Base-by-base conservation (phyloP, 2,888 invertebrate species). In the Stenichneumon culpator region DNA sequence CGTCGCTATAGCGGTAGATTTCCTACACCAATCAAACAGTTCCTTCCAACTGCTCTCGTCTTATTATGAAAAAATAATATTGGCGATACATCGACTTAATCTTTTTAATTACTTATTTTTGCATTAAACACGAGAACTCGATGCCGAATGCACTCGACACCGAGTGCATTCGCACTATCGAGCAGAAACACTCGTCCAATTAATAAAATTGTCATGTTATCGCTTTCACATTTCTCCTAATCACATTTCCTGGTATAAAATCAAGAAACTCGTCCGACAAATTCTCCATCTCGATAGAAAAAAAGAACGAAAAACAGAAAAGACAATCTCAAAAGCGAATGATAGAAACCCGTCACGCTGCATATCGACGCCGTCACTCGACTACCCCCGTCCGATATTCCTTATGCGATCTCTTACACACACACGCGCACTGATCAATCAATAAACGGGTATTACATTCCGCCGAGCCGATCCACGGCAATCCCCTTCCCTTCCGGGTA, bases 401-500 rank as follows among this genome's bases (percentile, higher is more conserved):
- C 68, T 72, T 25, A 57, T 60, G 57, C 65, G 67, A 84, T 80
- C 80, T 47, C 28, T 75, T 16, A 54, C 47, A 6, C 50, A 67
- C 57, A 65, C 78, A 32, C 47, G 16, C 57, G 67, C 57, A 70
- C 81, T 82, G 74, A 84, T 84, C 82, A 84, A 84, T 84, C 78
- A 82, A 82, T 79, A 65, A 82, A 79, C 65, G 68, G 69, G 73
- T 73, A 73, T 72, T 81, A 78, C 77, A 68, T 52, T 78, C 32
- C 52, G 70, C 22, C 22, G 69, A n/a, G 74, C 52, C 77, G 75
- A 77, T 84, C 63, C 57, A 47, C 67, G 73, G 78, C 39, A 72
- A 81, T 68, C 74, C 73, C 68, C 78, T 84, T 81, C 36, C 52
- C 54, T 75, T 65, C 70, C 84, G 78, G 78, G 81, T 44, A 81